A percentile compares a stretch with the other conserved stretches of the same genome.
These are phyloP conservation scores for Seriola aureovittata DNA, from an alignment of 2,113 vertebrate genomes.

Conservation along the genomic window DNA sequence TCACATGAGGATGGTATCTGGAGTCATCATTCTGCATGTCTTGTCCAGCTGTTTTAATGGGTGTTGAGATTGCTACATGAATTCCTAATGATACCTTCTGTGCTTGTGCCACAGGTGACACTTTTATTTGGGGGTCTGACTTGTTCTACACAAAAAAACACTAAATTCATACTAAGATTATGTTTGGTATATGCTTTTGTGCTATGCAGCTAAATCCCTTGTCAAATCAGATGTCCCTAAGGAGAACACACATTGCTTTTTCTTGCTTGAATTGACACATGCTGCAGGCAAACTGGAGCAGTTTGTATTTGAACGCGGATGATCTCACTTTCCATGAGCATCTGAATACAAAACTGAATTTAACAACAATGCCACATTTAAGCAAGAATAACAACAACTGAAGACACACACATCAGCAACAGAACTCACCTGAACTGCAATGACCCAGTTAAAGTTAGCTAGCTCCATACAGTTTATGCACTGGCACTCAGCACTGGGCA, in stretches of 20 bases:
- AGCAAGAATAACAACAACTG: too few relatives aligned
- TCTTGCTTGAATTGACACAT: background rate
- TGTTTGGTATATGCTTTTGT: background rate
- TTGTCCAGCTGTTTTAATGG: background rate
- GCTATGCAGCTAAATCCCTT: background rate
- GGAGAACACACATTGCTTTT: background rate
- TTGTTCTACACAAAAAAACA: background rate
- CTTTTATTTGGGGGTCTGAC: background rate
- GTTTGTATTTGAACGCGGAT: too few relatives aligned
- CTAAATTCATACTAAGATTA: background rate
- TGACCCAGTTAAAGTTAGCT: too few relatives aligned
- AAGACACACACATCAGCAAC: too few relatives aligned
- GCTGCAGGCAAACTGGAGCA: too few relatives aligned
- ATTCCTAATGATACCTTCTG: background rate
- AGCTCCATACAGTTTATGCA: too few relatives aligned
- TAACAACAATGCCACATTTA: too few relatives aligned
- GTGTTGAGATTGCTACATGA: background rate
- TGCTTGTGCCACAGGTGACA: background rate
- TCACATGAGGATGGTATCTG: background rate
- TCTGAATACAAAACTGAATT: too few relatives aligned
- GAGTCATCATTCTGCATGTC: background rate
- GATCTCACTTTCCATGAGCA: too few relatives aligned
- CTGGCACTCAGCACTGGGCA: too few relatives aligned
- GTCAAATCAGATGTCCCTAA: conserved; percentile 9
- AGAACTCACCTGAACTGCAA: too few relatives aligned